Percentiles rank a stretch among this genome's conserved stretches.
Evolutionary conservation across 2,797 vertebrate genomes (phyloP).

Genomic region (Poecile montanus): DNA sequence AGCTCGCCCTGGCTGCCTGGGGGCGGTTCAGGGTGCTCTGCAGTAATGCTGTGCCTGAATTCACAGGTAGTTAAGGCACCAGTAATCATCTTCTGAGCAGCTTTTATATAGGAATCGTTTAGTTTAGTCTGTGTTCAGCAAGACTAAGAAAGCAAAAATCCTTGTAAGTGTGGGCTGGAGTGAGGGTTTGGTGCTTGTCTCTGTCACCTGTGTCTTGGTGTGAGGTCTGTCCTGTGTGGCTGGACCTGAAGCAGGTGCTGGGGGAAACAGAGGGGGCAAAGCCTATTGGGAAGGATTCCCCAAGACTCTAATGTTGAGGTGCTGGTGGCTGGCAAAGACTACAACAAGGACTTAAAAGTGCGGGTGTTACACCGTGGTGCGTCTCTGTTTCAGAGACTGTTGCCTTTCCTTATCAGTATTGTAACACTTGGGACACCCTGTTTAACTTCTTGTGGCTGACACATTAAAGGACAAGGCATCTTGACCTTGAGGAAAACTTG

Average conservation of each 20-base stretch:
- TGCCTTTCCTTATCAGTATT: background rate
- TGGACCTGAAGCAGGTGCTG: background rate
- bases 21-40: rapidly evolving
- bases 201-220: rapidly evolving
- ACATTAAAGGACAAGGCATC: background rate
- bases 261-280: background rate
- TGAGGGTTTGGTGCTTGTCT: rapidly evolving
- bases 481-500: background rate
- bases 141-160: background rate
- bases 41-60: background rate
- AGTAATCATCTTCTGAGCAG: rapidly evolving
- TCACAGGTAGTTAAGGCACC: background rate
- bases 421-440: background rate
- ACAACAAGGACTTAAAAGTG: background rate
- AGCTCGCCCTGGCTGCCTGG: rapidly evolving
- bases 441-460: background rate
- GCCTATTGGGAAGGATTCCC: background rate
- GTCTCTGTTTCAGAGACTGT: background rate
- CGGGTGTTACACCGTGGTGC: rapidly evolving
- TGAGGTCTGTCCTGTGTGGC: background rate
- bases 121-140: background rate
- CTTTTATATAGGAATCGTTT: background rate
- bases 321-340: background rate
- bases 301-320: background rate
- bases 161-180: rapidly evolving